Evolutionary conservation across 2,888 invertebrate genomes (phyloP).

Genomic region (Acrobasis consociella): DNA sequence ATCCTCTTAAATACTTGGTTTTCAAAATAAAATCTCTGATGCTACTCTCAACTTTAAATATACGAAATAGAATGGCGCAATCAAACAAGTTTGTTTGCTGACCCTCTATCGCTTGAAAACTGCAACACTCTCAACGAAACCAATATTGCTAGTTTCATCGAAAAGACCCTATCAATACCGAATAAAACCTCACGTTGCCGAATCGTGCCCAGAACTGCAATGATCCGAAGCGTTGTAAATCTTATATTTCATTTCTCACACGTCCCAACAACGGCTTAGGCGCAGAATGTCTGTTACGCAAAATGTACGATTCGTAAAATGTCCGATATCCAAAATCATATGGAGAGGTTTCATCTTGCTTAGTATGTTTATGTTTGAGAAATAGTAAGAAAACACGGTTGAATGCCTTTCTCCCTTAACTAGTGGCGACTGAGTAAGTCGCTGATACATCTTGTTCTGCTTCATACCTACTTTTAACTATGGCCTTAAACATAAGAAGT

Average conservation of each 20-base stretch:
- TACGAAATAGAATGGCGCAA: conserved; percentile 1
- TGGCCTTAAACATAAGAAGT: too few species aligned
- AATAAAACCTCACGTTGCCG: conserved; percentile 11
- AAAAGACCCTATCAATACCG: conserved; percentile 12
- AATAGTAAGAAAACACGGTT: too few species aligned
- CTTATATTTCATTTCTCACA: conserved; percentile 16
- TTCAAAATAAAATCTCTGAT: not conserved
- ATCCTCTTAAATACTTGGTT: not conserved
- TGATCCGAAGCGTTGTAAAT: conserved; percentile 2
- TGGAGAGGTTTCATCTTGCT: too few species aligned
- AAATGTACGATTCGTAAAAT: not conserved
- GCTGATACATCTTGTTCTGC: too few species aligned
- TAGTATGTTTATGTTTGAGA: too few species aligned
- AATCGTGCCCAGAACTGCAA: conserved; percentile 14
- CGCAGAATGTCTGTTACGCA: not conserved
- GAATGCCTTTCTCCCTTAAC: too few species aligned
- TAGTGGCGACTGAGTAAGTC: too few species aligned
- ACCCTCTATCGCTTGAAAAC: conserved; percentile 1
- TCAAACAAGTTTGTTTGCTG: not conserved
- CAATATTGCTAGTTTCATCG: conserved; percentile 10
- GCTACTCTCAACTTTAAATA: not conserved
- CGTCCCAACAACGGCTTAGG: not conserved
- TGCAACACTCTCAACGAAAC: conserved; percentile 8
- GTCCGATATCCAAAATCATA: not conserved
- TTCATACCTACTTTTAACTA: too few species aligned